phyloP scores from a whole-genome alignment of 37 sponge, comb jelly and placozoan genomes.

The Beroe forskalii region DNA sequence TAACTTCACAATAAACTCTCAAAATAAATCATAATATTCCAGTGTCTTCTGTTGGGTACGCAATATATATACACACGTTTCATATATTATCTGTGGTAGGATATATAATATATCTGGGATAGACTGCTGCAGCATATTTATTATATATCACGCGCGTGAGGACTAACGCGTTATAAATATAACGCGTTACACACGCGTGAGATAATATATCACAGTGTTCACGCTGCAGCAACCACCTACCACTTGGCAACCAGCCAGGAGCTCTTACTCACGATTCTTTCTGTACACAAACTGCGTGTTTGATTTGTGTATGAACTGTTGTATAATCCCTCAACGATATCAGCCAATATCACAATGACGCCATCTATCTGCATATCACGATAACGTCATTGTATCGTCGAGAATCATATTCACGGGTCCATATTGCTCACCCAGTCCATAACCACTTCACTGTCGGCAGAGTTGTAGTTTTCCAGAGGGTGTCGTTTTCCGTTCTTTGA shows the following conservation, averaged over 20 bases:
- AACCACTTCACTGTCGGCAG: conserved; percentile 13
- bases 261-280: not conserved
- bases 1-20: not conserved
- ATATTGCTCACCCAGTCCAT: conserved; percentile 61
- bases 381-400: not conserved
- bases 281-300: not conserved
- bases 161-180: not conserved
- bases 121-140: not conserved
- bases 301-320: not conserved
- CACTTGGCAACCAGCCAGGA: too few relatives aligned
- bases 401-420: conserved; percentile 25
- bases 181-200: not conserved
- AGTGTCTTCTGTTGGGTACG: not conserved
- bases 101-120: too few relatives aligned
- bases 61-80: not conserved
- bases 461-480: conserved; percentile 20
- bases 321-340: not conserved
- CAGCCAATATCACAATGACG: too few relatives aligned
- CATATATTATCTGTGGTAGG: not conserved
- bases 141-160: not conserved
- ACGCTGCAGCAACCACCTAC: too few relatives aligned
- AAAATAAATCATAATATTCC: not conserved
- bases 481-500: not conserved
- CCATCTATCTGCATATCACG: too few relatives aligned
- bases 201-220: not conserved